A percentile compares a stretch with the other conserved stretches of the same genome.
These are phyloP conservation scores for Limnodromus scolopaceus DNA, from an alignment of 2,797 vertebrate species.

Conservation along the genomic window DNA sequence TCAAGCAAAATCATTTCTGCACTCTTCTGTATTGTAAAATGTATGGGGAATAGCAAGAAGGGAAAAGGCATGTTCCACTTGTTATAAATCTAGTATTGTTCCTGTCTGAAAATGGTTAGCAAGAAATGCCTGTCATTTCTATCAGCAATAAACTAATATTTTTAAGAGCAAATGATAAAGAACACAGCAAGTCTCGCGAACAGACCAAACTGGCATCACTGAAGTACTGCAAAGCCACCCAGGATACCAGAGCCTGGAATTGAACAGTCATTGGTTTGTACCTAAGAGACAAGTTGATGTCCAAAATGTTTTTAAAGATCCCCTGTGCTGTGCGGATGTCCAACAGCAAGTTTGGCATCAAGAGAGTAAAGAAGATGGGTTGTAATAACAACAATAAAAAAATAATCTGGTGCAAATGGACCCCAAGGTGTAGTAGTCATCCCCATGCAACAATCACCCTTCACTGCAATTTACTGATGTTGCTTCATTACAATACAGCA, in stretches of 20 bases:
- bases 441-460: constrained; percentile 81
- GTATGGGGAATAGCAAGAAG: background rate
- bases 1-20: constrained; percentile 38
- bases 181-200: background rate
- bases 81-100: constrained; percentile 11
- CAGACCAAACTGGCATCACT: constrained; percentile 3
- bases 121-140: constrained; percentile 24
- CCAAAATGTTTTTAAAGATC: constrained; percentile 67
- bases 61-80: background rate
- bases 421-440: constrained; percentile 80
- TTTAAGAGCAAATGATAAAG: constrained; percentile 36
- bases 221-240: constrained; percentile 35
- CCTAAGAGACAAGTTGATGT: constrained; percentile 62
- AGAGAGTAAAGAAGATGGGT: constrained; percentile 77
- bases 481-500: constrained; percentile 79
- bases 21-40: constrained; percentile 20
- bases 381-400: constrained; percentile 83
- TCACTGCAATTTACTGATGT: constrained; percentile 81
- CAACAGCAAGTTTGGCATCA: constrained; percentile 74
- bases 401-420: constrained; percentile 83
- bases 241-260: constrained; percentile 39
- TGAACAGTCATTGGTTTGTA: constrained; percentile 40
- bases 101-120: constrained; percentile 20
- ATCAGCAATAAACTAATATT: constrained; percentile 14
- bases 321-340: constrained; percentile 60